Evolutionary conservation across 2,888 invertebrate genomes (phyloP).

Genomic region (Tribolium freemani): DNA sequence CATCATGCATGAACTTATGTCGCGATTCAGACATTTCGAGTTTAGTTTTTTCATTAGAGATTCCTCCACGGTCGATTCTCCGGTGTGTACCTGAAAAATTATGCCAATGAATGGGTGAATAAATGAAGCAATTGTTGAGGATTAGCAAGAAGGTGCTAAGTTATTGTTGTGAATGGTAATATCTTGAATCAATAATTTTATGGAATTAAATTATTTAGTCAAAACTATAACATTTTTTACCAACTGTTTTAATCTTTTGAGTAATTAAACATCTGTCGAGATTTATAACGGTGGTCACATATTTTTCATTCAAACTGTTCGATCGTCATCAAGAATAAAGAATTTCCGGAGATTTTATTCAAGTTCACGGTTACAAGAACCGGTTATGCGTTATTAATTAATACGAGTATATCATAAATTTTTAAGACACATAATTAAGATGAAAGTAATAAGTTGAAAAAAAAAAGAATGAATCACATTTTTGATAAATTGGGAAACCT

Average conservation of each 20-base stretch:
- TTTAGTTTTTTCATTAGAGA: constrained; percentile 82
- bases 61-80: constrained; percentile 74
- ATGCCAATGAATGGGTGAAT: not conserved
- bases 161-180: not conserved
- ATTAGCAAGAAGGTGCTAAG: not conserved
- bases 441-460: not conserved
- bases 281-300: not conserved
- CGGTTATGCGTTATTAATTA: too few relatives aligned
- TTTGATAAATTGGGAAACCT: not conserved
- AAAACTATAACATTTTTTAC: not conserved
- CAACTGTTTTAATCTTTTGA: not conserved
- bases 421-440: not conserved
- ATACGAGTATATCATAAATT: too few relatives aligned
- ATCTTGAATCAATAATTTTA: not conserved
- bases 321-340: too few relatives aligned
- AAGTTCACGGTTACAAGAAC: too few relatives aligned
- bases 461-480: not conserved
- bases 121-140: not conserved
- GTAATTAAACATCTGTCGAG: not conserved
- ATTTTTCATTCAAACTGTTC: not conserved
- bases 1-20: constrained; percentile 87
- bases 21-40: constrained; percentile 82
- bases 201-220: not conserved
- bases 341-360: too few relatives aligned
- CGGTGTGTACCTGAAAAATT: constrained; percentile 65